Conservation (phyloP, 2,113 vertebrate species). For the Sylvietta virens region DNA sequence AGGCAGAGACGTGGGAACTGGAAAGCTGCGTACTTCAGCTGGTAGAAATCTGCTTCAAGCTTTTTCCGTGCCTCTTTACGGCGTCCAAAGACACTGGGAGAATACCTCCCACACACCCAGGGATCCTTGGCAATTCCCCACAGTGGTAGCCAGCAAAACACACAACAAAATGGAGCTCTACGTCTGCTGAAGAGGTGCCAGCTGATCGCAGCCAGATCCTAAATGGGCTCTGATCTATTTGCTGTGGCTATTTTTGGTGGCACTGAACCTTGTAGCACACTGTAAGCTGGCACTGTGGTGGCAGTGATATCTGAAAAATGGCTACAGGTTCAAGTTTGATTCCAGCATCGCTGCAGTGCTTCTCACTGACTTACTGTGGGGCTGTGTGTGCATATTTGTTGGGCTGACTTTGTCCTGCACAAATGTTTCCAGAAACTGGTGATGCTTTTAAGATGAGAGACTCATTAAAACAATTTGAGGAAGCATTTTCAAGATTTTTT, state of each 20-base stretch:
- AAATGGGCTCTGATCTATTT: background rate
- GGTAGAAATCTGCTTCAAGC: background rate
- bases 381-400: background rate
- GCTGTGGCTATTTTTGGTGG: background rate
- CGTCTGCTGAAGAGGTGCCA: background rate
- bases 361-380: background rate
- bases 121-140: background rate
- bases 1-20: background rate
- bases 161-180: background rate
- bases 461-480: background rate
- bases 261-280: background rate
- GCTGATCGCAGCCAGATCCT: background rate
- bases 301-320: background rate
- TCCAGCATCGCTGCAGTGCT: background rate
- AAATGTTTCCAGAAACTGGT: background rate
- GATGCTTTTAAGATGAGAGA: background rate
- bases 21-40: background rate
- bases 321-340: background rate
- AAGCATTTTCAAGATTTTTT: background rate
- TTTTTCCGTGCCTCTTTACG: background rate
- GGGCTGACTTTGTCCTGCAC: background rate
- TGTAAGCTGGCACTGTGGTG: background rate
- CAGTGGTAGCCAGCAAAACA: background rate
- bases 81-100: background rate
- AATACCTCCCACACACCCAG: background rate